phyloP scores from a whole-genome alignment of 2,113 vertebrate species.

The Ibidorhyncha struthersii region DNA sequence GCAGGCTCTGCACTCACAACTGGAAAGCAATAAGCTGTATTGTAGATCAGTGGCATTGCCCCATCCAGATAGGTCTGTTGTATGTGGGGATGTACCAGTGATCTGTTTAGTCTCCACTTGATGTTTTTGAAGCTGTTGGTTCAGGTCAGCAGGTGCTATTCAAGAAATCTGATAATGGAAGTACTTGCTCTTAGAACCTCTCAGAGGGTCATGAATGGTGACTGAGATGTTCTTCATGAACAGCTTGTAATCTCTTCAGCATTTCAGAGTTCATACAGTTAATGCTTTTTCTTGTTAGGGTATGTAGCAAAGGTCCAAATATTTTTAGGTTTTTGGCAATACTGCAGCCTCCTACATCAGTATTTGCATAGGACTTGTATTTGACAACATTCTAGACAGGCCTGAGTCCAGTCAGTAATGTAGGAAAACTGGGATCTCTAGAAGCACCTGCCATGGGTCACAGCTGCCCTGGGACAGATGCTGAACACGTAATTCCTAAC shows the following conservation, averaged over 20 bases:
- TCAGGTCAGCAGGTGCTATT: background rate
- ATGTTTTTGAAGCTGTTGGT: background rate
- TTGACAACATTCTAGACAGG: background rate
- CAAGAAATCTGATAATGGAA: background rate
- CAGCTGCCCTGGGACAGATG: background rate
- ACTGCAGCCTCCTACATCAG: background rate
- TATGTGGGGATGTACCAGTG: background rate
- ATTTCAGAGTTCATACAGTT: background rate
- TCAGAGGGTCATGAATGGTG: background rate
- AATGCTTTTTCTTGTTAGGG: background rate
- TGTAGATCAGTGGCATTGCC: background rate
- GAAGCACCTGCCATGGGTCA: background rate
- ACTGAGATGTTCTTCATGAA: accelerated
- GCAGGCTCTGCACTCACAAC: background rate
- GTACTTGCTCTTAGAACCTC: background rate
- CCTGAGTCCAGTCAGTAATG: background rate
- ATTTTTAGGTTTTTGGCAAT: background rate
- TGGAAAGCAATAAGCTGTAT: background rate
- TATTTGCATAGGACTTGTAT: background rate
- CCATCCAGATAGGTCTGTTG: background rate
- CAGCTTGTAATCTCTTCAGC: background rate
- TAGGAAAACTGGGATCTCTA: background rate
- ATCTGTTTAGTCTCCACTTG: background rate
- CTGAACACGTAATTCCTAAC: background rate
- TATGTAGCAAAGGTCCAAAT: background rate